phyloP scores from a whole-genome alignment of 1,140 invertebrate genomes.

The Nautilus pompilius region DNA sequence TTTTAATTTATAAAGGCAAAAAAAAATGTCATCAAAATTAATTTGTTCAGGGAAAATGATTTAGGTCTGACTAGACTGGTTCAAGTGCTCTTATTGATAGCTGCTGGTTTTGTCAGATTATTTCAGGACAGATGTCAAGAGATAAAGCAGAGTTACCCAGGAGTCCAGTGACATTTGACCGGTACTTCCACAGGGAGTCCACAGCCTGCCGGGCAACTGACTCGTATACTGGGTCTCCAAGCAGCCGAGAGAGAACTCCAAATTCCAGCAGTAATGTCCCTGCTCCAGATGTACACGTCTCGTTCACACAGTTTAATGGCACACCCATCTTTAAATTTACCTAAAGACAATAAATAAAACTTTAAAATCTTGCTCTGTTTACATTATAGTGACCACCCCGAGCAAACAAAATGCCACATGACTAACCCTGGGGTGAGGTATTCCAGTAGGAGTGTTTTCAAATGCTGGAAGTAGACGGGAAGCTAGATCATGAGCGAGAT shows the following conservation, averaged over 20 bases:
- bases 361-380: not conserved
- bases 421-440: slow-evolving; percentile 65
- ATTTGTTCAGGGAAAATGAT: no score
- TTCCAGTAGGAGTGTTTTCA: slow-evolving; percentile 57
- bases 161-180: slow-evolving; percentile 65
- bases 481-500: slow-evolving; percentile 65
- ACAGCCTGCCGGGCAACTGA: slow-evolving; percentile 62
- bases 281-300: slow-evolving; percentile 69
- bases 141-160: slow-evolving; percentile 56
- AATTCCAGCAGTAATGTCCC: slow-evolving; percentile 68
- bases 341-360: slow-evolving; percentile 33
- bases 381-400: not conserved
- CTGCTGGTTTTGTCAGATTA: no score
- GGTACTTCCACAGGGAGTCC: slow-evolving; percentile 60
- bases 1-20: no score
- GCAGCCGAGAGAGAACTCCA: slow-evolving; percentile 64
- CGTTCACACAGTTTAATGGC: slow-evolving; percentile 58
- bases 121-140: no score
- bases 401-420: not conserved
- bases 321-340: slow-evolving; percentile 64
- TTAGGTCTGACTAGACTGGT: no score
- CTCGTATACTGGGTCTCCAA: slow-evolving; percentile 65
- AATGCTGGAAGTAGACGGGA: slow-evolving; percentile 64
- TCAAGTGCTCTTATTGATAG: no score
- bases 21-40: no score